phyloP scores from a whole-genome alignment of 2,888 invertebrate genomes.

The Lasius platythorax region DNA sequence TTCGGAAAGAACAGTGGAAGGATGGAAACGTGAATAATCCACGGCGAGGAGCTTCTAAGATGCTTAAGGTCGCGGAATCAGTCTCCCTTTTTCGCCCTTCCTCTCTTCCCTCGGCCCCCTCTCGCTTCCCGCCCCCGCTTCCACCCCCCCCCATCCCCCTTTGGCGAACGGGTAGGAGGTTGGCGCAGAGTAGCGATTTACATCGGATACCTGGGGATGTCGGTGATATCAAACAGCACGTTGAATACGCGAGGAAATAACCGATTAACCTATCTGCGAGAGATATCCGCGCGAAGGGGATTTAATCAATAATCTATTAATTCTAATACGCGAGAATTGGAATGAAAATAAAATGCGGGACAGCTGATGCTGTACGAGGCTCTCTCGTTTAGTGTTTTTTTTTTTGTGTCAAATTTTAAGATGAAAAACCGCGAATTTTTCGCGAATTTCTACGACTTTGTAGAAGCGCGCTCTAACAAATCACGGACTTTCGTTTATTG shows the following conservation, averaged over 20 bases:
- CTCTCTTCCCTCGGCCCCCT: not conserved
- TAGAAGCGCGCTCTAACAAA: not conserved
- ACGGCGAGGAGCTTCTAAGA: slow-evolving; percentile 55
- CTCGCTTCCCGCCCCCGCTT: not conserved
- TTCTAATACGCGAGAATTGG: not conserved
- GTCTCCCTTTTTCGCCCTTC: not conserved
- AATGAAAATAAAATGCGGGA: not conserved
- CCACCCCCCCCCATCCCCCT: too few species aligned
- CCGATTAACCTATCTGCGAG: not conserved
- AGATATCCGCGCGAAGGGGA: not conserved
- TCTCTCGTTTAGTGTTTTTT: not conserved
- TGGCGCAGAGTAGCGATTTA: slow-evolving; percentile 25
- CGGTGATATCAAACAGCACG: slow-evolving; percentile 1
- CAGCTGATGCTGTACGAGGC: too few species aligned
- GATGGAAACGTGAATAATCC: slow-evolving; percentile 63
- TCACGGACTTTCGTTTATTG: not conserved
- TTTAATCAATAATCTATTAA: not conserved
- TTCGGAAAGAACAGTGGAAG: slow-evolving; percentile 53
- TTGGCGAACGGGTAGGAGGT: not conserved
- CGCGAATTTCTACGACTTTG: not conserved
- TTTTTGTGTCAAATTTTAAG: not conserved
- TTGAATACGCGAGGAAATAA: not conserved
- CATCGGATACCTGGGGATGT: slow-evolving; percentile 6
- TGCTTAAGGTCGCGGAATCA: slow-evolving; percentile 58
- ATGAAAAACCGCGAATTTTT: not conserved